phyloP scores from a whole-genome alignment of 2,113 vertebrate genomes.

The Barbus barbus region DNA sequence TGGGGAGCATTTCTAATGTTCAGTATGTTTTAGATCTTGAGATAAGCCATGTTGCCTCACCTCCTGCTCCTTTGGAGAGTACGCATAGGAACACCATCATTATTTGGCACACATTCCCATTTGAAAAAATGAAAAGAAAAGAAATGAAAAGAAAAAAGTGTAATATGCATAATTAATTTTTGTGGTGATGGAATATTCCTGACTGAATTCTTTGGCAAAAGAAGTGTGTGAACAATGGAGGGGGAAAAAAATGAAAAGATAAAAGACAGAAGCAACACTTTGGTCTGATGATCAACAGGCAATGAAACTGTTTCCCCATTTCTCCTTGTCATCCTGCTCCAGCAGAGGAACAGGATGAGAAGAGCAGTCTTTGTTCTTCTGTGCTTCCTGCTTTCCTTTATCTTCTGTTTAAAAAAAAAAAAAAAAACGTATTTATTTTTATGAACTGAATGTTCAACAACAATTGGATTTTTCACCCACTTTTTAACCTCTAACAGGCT shows the following conservation, averaged over 20 bases:
- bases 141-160: too few species aligned
- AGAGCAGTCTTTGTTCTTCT: not conserved
- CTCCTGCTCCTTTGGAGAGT: slow-evolving; percentile 53
- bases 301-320: too few species aligned
- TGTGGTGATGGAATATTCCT: slow-evolving; percentile 49
- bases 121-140: too few species aligned
- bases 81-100: slow-evolving; percentile 32
- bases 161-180: slow-evolving; percentile 28
- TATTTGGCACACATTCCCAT: too few species aligned
- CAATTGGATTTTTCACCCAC: not conserved
- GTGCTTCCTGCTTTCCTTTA: not conserved
- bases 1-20: too few species aligned
- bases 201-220: not conserved
- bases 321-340: slow-evolving; percentile 11
- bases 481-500: not conserved
- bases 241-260: slow-evolving; percentile 29
- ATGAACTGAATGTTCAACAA: not conserved
- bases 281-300: slow-evolving; percentile 30
- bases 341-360: not conserved
- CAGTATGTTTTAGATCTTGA: not conserved
- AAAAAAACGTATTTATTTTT: too few species aligned
- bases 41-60: slow-evolving; percentile 24
- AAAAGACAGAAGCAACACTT: slow-evolving; percentile 22
- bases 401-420: too few species aligned
- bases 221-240: not conserved